These are phyloP conservation scores for Luscinia megarhynchos DNA, from an alignment of 2,797 vertebrate species.

Conservation along the genomic window DNA sequence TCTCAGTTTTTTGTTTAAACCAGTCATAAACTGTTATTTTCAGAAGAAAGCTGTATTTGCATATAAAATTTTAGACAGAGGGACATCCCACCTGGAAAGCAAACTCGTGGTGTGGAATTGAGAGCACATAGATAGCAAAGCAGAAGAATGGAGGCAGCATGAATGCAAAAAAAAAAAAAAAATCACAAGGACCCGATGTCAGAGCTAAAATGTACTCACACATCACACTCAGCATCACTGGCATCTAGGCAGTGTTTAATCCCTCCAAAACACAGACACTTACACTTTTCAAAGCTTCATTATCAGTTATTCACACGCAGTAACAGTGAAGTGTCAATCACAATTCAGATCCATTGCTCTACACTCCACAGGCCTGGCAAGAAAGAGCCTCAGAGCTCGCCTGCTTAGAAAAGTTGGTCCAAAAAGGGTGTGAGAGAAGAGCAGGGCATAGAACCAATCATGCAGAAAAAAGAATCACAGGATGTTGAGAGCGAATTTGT, in stretches of 20 bases:
- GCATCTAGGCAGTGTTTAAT: background rate
- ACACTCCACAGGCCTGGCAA: background rate
- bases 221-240: background rate
- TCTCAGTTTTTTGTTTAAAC: background rate
- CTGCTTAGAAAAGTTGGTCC: background rate
- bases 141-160: background rate
- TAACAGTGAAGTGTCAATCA: background rate
- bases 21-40: background rate
- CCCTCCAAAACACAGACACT: background rate
- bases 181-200: background rate
- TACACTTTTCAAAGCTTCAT: background rate
- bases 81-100: background rate
- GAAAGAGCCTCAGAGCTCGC: background rate
- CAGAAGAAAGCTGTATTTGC: background rate
- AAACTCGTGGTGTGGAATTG: background rate
- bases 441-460: background rate
- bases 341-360: background rate
- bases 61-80: background rate
- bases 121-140: background rate
- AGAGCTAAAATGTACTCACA: background rate
- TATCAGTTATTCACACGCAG: background rate
- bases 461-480: background rate
- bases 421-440: accelerated
- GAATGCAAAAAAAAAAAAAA: background rate
- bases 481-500: background rate